These are phyloP conservation scores for Muscina levida DNA, from an alignment of 2,888 invertebrate species.

Conservation along the genomic window DNA sequence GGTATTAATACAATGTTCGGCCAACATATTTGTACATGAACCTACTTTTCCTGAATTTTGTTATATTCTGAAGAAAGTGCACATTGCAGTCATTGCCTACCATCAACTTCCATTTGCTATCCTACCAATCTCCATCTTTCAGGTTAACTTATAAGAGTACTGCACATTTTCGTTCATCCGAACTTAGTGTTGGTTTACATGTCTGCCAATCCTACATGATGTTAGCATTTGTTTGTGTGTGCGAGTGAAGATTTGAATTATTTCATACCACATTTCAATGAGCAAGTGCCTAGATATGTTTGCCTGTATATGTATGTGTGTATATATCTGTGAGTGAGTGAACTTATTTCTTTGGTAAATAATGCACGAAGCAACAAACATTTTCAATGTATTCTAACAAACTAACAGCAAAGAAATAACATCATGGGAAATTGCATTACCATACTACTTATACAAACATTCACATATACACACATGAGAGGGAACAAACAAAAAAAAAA, in stretches of 20 bases:
- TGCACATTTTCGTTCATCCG: too few relatives aligned
- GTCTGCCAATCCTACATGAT: conserved; percentile 19
- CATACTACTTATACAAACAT: conserved; percentile 9
- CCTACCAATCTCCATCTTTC: neutral
- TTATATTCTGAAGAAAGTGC: neutral
- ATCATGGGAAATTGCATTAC: conserved; percentile 35
- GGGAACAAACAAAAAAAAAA: neutral
- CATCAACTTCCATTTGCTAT: conserved; percentile 7
- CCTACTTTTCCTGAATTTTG: too few relatives aligned
- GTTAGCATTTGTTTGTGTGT: neutral
- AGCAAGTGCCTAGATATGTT: neutral
- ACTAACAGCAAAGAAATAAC: conserved; percentile 20
- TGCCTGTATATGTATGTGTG: conserved; percentile 1
- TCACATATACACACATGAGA: neutral
- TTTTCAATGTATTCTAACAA: conserved; percentile 32
- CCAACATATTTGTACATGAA: too few relatives aligned
- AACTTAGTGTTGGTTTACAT: conserved; percentile 25
- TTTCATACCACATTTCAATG: neutral
- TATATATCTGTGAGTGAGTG: conserved; percentile 22
- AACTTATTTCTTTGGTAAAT: conserved; percentile 32
- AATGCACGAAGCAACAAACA: conserved; percentile 32
- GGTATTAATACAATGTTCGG: too few relatives aligned
- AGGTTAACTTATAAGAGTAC: conserved; percentile 10
- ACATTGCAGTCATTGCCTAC: neutral
- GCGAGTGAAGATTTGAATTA: conserved; percentile 19